A percentile compares a stretch with the other conserved stretches of the same genome.
Evolutionary conservation across 2,113 vertebrate genomes (phyloP).

Genomic region (Osmerus mordax): DNA sequence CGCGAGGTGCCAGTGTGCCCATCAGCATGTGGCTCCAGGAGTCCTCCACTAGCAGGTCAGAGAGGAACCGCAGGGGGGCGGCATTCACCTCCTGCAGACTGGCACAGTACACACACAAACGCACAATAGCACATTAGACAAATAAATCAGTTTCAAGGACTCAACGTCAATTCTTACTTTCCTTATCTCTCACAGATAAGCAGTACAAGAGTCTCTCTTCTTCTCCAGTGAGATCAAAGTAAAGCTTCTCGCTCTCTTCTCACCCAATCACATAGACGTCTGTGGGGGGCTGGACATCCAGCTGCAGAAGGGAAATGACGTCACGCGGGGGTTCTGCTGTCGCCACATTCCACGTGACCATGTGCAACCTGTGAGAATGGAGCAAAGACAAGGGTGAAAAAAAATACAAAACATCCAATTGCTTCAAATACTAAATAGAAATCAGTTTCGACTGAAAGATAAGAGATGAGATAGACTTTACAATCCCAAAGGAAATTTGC

Average conservation of each 20-base stretch:
- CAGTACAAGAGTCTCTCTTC: too few species aligned
- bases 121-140: neutral
- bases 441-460: neutral
- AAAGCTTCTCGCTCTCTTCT: slow-evolving; percentile 63
- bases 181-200: neutral
- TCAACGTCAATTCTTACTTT: neutral
- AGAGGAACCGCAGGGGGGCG: slow-evolving; percentile 80
- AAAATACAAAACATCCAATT: neutral
- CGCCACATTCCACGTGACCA: slow-evolving; percentile 93
- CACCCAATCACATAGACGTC: slow-evolving; percentile 92
- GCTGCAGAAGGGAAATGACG: slow-evolving; percentile 78
- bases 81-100: slow-evolving; percentile 94
- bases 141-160: neutral
- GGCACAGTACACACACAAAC: slow-evolving; percentile 31
- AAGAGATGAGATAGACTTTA: too few species aligned
- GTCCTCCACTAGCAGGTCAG: slow-evolving; percentile 85
- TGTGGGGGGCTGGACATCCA: slow-evolving; percentile 58
- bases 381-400: slow-evolving; percentile 16
- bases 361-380: slow-evolving; percentile 74
- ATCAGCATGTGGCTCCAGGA: slow-evolving; percentile 90
- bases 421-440: neutral
- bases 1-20: slow-evolving; percentile 81
- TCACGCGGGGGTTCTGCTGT: slow-evolving; percentile 83
- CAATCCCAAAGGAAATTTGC: too few species aligned
- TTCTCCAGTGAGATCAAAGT: neutral